These are phyloP conservation scores for Palythoa caribaeorum DNA, from an alignment of 92 coral and sea anemone genomes.

Conservation along the genomic window DNA sequence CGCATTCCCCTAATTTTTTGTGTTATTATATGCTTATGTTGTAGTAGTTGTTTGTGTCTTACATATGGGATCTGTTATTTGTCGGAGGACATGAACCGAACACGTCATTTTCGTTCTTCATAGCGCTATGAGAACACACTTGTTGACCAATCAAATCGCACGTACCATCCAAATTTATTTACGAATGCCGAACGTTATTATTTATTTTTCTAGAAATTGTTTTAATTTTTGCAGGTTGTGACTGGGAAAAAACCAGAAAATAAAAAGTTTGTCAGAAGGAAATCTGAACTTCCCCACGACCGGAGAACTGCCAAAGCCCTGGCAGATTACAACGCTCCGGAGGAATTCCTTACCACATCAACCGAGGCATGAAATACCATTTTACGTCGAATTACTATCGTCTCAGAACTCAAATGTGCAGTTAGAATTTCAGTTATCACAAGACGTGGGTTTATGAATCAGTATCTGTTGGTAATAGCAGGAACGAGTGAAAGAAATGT, in stretches of 20 bases:
- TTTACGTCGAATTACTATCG: neutral
- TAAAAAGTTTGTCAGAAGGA: conserved; percentile 88
- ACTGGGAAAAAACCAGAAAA: conserved; percentile 75
- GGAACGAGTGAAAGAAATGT: neutral
- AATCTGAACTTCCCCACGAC: conserved; percentile 97
- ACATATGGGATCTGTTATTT: no score
- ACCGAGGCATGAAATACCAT: conserved; percentile 39
- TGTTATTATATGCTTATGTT: no score
- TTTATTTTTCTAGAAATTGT: neutral
- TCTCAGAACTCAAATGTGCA: neutral
- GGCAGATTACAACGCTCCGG: conserved; percentile 75
- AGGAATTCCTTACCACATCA: conserved; percentile 73
- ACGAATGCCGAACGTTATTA: no score
- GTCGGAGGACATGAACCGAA: no score
- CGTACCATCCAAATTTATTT: no score
- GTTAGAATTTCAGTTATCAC: neutral
- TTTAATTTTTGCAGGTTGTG: conserved; percentile 30
- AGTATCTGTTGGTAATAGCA: neutral
- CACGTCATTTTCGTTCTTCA: no score
- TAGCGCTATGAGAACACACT: no score
- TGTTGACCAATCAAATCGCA: no score
- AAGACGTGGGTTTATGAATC: neutral
- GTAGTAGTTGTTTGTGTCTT: no score
- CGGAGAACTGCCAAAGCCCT: conserved; percentile 83
- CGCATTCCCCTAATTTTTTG: no score